These are phyloP conservation scores for Nannoperca australis DNA, from an alignment of 2,797 vertebrate species.

Conservation along the genomic window DNA sequence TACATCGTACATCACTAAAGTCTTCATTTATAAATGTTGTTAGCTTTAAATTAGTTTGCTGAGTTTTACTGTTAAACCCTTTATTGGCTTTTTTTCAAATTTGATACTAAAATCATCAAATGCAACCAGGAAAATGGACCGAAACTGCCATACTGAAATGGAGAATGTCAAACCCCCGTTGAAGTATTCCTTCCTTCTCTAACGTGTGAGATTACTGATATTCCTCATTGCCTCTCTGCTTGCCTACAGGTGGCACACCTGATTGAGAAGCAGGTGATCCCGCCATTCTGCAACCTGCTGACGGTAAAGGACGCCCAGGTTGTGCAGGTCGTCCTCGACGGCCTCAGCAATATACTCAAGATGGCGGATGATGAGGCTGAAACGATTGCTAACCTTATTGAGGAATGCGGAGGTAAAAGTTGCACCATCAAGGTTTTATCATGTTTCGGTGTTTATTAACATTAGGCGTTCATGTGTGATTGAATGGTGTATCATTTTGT, in stretches of 20 bases:
- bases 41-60: background rate
- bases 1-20: background rate
- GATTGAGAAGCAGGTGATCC: conserved; percentile 98
- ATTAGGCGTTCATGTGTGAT: background rate
- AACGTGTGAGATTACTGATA: background rate
- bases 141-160: background rate
- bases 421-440: background rate
- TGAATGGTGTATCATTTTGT: background rate
- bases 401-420: conserved; percentile 95
- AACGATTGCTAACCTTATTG: conserved; percentile 98
- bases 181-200: background rate
- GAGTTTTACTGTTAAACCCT: background rate
- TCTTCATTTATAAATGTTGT: background rate
- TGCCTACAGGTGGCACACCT: conserved; percentile 93
- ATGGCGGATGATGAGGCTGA: conserved; percentile 99
- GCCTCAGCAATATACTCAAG: conserved; percentile 99
- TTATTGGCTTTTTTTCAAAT: background rate
- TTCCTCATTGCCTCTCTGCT: background rate
- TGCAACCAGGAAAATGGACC: background rate
- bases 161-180: background rate
- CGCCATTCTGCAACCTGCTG: conserved; percentile 98
- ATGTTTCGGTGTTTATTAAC: background rate
- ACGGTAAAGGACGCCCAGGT: conserved; percentile 98
- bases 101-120: background rate
- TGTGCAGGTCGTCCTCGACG: conserved; percentile 98